Base-by-base conservation (phyloP, 2,888 invertebrate genomes). In the Crematogaster levior region DNA sequence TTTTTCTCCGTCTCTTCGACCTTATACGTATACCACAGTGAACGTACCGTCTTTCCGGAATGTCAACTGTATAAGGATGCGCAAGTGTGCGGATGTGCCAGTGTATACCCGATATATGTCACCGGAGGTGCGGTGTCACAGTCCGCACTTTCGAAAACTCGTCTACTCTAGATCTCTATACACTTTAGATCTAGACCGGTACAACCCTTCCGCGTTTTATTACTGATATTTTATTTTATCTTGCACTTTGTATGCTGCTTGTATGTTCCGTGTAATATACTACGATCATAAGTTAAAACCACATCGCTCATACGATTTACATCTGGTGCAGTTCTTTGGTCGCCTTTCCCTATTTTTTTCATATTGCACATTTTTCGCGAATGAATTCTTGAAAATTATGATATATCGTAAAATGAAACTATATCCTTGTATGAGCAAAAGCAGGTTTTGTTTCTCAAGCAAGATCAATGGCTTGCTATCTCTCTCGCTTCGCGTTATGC, bases 1-100 rank as follows among this genome's bases (percentile, higher is more conserved):
- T 91, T 92, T 92, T 91, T 89, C 88, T 88, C 85, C 86, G 83
- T 68, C 87, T 85, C 84, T 65, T 82, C 87, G 85, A 68, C 80
- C 79, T 68, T 83, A 73, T 82, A 82, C 65, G 37, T 65, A 72
- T 58, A 83, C 56, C 75, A 73, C 65, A 21, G 68, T 15, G 30
- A 65, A 30, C 21, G 66, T 63, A 80, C 81, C 48, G 56, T 60
- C 72, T 80, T 66, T 48, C 53, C 63, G 60, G 56, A 80, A 72
- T 72, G 30, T 73, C 56, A 48, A 48, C 74, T 60, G 46, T 63
- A 51, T 53, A 63, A 43, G 34, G 4, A 51, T 9, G 24, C 56
- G 40, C 63, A n/a, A 21, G 81, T 65, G 58, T 63, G 7, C 18
- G 34, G 30, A 40, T 46, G 46, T 21, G 75, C 10, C 12, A 15